Base-by-base conservation (phyloP, 2,113 vertebrate species). In the Rhinolophus ferrumequinum region DNA sequence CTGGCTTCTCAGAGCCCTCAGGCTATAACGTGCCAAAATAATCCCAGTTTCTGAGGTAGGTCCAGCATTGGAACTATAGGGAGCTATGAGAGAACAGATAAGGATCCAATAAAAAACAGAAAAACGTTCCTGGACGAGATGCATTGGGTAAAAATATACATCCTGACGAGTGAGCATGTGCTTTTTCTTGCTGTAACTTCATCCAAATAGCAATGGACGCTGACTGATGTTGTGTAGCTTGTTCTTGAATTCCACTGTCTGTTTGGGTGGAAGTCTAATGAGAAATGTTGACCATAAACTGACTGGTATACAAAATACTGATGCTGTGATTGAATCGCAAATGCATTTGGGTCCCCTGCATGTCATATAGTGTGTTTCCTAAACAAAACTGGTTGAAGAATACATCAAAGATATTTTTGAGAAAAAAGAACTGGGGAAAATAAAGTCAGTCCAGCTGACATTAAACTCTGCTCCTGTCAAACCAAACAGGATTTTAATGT, bases 371-470 rank as follows among this genome's bases (percentile, higher is more conserved):
- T 83, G 81, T 92, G 12, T 44, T 90, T 86, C 58, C 89, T 93
- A 97, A 97, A 97, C 11, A 97, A 95, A 96, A 96, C 89, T 95
- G 52, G 47, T 60, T 92, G 54, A 86, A 93, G 84, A 69, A 90
- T 50, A 83, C 88, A 96, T 94, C 70, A 96, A 94, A 77, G 84
- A 58, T 90, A 56, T 94, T 97, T 98, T 94, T 41, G 69, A 90
- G 87, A 93, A 91, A 90, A 90, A 44, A 95, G 88, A 95, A 96
- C 10, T 70, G 35, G 0, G 66, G 84, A 80, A 95, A 96, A 69
- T 84, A 97, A 97, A 98, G 97, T 93, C 30, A 90, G 44, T 97
- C 69, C 77, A 95, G 80, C 84, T 97, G 90, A 67, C 94, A 84
- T 94, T 62, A 93, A 94, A 86, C 44, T 87, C 82, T 50, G 89